These are phyloP conservation scores for Chouioia cunea DNA, from an alignment of 2,888 invertebrate genomes.

Conservation along the genomic window DNA sequence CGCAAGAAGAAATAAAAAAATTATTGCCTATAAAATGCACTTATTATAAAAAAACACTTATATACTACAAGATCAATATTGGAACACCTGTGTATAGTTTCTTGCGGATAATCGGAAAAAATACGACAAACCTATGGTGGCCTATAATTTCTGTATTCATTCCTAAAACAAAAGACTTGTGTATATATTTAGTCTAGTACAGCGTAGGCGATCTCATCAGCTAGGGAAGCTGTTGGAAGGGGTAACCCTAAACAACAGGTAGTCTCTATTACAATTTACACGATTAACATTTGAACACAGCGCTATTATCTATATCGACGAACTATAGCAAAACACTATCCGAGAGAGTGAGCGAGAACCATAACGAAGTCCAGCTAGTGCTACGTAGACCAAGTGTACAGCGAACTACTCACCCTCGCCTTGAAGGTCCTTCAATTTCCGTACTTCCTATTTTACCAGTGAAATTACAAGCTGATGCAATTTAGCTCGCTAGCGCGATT, in stretches of 20 bases:
- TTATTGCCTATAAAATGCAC: too few relatives aligned
- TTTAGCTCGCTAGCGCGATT: constrained; percentile 3
- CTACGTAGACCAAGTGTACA: constrained; percentile 9
- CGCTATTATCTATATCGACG: not conserved
- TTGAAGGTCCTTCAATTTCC: constrained; percentile 29
- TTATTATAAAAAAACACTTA: too few relatives aligned
- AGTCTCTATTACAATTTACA: constrained; percentile 11
- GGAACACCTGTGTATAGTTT: too few relatives aligned
- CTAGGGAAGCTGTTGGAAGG: too few relatives aligned
- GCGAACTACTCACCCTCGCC: constrained; percentile 10
- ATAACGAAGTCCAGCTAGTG: constrained; percentile 9
- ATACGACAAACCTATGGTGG: not conserved
- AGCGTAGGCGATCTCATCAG: constrained; percentile 9
- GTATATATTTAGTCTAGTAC: not conserved
- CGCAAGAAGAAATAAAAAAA: too few relatives aligned
- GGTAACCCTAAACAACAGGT: not conserved
- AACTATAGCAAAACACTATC: not conserved
- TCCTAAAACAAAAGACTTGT: constrained; percentile 14
- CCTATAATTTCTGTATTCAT: constrained; percentile 4
- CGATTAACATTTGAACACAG: constrained; percentile 35
- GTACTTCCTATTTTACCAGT: constrained; percentile 21
- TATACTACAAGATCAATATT: too few relatives aligned
- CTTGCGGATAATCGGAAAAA: too few relatives aligned
- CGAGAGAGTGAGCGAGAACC: not conserved
- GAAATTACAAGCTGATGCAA: constrained; percentile 35